Evolutionary conservation across 2,888 invertebrate genomes (phyloP).

Genomic region (Trachelus iudaicus): DNA sequence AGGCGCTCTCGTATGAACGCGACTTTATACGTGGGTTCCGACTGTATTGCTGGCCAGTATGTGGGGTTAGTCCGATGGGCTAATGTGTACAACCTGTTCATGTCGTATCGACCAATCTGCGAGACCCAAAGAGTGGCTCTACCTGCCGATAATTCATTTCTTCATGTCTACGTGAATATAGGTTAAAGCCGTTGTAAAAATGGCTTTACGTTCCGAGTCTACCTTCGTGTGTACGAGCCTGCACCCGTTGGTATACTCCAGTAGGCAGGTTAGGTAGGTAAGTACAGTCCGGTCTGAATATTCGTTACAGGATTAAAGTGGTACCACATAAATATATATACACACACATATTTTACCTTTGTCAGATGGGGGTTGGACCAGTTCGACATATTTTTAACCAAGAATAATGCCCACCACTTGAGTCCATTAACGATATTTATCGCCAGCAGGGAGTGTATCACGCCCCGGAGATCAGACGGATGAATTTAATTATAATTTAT

Average conservation of each 20-base stretch:
- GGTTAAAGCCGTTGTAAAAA: conserved; percentile 29
- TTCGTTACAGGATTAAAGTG: neutral
- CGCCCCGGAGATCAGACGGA: neutral
- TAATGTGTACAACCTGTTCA: neutral
- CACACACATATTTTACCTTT: neutral
- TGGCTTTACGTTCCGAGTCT: neutral
- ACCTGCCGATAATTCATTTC: conserved; percentile 27
- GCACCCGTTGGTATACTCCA: neutral
- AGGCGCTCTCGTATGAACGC: neutral
- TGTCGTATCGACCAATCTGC: conserved; percentile 11
- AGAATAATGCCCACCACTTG: neutral
- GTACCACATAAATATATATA: neutral
- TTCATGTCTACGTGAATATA: conserved; percentile 31
- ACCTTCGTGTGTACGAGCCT: neutral
- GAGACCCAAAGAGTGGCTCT: conserved; percentile 21
- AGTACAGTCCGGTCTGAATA: neutral
- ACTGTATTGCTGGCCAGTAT: neutral
- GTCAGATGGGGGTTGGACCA: neutral
- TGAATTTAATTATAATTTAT: neutral
- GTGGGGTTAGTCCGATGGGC: neutral
- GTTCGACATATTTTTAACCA: neutral
- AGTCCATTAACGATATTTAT: neutral
- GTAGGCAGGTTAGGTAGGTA: neutral
- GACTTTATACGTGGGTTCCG: neutral
- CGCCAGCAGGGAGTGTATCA: neutral